Evolutionary conservation across 2,113 vertebrate species (phyloP).

Genomic region (Podarcis muralis): DNA sequence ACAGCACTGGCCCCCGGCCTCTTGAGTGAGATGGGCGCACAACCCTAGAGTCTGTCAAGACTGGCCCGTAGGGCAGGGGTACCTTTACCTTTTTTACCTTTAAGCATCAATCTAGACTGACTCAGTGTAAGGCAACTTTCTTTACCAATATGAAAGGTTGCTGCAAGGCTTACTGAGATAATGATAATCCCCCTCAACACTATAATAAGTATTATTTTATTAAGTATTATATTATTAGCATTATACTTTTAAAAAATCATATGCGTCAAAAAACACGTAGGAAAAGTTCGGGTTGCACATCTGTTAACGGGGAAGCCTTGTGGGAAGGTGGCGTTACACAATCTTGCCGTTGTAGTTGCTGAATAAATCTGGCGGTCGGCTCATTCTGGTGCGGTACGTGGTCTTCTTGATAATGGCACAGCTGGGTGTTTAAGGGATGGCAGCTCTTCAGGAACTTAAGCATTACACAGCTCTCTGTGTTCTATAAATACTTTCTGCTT

Average conservation of each 20-base stretch:
- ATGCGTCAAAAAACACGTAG: background rate
- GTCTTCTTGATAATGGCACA: background rate
- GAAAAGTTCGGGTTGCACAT: background rate
- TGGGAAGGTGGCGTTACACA: background rate
- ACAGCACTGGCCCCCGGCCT: too few relatives aligned
- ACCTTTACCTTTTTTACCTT: too few relatives aligned
- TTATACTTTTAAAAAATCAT: background rate
- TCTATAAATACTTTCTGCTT: constrained; percentile 43
- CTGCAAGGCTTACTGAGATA: background rate
- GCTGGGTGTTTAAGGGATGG: background rate
- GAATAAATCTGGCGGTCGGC: background rate
- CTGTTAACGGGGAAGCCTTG: background rate
- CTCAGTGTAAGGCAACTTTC: background rate
- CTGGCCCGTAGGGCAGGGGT: too few relatives aligned
- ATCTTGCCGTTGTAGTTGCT: background rate
- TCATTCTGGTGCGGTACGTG: background rate
- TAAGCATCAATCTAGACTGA: background rate
- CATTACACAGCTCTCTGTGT: constrained; percentile 46
- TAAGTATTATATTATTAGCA: background rate
- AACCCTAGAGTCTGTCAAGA: too few relatives aligned
- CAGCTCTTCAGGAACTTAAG: background rate
- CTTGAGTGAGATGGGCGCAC: too few relatives aligned
- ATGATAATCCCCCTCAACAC: background rate
- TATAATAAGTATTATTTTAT: background rate
- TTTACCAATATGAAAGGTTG: background rate